A percentile compares a stretch with the other conserved stretches of the same genome.
These are phyloP conservation scores for Standfussiana lucernea DNA, from an alignment of 2,888 invertebrate genomes.

Conservation along the genomic window DNA sequence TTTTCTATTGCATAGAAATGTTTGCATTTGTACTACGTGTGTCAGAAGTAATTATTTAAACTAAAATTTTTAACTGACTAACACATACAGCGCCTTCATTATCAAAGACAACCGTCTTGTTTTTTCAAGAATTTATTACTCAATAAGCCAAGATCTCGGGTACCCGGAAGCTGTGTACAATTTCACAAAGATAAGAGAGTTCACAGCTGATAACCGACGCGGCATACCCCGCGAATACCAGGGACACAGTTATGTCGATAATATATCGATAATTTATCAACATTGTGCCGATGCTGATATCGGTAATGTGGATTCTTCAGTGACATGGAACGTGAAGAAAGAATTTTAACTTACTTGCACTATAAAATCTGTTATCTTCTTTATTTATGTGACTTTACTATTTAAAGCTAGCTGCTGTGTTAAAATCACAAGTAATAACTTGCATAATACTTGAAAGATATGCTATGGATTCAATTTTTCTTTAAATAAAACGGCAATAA, in stretches of 20 bases:
- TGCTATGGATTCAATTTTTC: not conserved
- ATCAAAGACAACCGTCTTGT: conserved; percentile 10
- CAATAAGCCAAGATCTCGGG: conserved; percentile 56
- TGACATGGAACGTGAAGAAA: not conserved
- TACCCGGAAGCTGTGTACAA: conserved; percentile 64
- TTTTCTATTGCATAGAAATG: too few species aligned
- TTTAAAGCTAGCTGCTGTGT: not conserved
- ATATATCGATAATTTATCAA: conserved; percentile 51
- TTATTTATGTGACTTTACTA: not conserved
- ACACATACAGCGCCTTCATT: conserved; percentile 6
- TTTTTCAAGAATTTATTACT: conserved; percentile 59
- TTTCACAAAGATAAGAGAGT: conserved; percentile 67
- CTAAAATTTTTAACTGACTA: not conserved
- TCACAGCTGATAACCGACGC: conserved; percentile 67
- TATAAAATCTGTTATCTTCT: not conserved
- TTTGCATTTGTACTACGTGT: too few species aligned
- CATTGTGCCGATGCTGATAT: conserved; percentile 33
- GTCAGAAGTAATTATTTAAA: not conserved
- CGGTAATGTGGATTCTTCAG: conserved; percentile 4
- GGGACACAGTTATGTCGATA: conserved; percentile 59
- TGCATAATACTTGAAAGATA: not conserved
- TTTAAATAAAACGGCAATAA: not conserved
- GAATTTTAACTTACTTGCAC: not conserved
- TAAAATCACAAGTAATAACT: not conserved
- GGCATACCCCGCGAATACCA: conserved; percentile 65